phyloP scores from a whole-genome alignment of 1,140 invertebrate species.

The Hyphantria cunea region DNA sequence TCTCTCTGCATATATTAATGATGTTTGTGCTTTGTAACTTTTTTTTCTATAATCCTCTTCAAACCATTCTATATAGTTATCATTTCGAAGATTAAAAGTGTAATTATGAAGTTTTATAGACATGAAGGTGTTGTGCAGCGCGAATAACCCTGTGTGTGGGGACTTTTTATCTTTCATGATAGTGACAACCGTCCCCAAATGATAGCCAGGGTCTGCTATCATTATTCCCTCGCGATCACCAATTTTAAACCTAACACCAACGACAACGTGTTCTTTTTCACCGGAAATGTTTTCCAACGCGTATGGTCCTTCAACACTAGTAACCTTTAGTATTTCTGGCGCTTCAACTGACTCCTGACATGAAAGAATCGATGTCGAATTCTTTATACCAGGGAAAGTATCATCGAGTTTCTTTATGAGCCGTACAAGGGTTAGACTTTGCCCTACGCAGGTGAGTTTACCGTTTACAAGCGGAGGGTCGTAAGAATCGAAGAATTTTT shows the following conservation, averaged over 20 bases:
- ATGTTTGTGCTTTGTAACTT: not conserved
- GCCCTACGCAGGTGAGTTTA: not conserved
- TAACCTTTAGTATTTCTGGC: not conserved
- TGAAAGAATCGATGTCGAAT: not conserved
- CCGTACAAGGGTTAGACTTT: not conserved
- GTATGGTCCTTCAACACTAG: not conserved
- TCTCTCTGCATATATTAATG: not conserved
- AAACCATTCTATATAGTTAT: not conserved
- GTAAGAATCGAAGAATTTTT: not conserved
- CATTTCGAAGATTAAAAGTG: not conserved
- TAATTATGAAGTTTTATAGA: not conserved
- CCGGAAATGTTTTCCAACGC: not conserved
- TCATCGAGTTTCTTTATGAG: not conserved
- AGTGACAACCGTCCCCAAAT: not conserved
- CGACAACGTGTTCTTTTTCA: conserved; percentile 11
- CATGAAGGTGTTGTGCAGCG: not conserved
- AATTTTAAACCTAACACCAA: not conserved
- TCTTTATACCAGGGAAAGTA: not conserved
- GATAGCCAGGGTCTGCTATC: conserved; percentile 11
- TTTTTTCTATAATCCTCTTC: not conserved
- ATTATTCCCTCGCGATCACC: not conserved
- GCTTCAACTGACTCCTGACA: conserved; percentile 4
- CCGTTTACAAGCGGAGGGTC: not conserved
- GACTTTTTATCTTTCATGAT: not conserved
- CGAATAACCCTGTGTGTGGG: conserved; percentile 9